Evolutionary conservation across 2,888 invertebrate genomes (phyloP), one percentile per base, ranked within the genome.

Genomic region (Coelopa pilipes): DNA sequence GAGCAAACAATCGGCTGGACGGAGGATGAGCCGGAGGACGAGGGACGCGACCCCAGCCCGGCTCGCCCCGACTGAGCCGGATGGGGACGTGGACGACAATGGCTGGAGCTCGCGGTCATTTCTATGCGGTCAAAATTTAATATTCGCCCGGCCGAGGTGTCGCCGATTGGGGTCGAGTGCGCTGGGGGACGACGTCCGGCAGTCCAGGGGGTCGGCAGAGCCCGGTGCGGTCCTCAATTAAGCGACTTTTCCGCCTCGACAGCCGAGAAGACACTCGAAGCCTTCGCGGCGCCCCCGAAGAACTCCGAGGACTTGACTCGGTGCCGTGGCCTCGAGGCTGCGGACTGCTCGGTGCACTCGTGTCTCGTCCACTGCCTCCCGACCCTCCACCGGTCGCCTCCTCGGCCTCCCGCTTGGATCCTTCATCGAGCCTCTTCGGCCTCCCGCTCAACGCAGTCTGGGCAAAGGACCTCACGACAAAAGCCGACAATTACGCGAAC

Each of bases 121-220:
- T 70, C 60, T 70, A 70, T 59, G 70, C 59, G 70, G 70, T 70
- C 24, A 70, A 70, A 70, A 59, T 60, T 60, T 70, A 60, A 59
- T 70, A 60, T 70, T 47, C 70, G 60, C 47, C 49, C 24, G 66
- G 66, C 17, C 21, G n/a, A n/a, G 12, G 66, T 49, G 66, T 66
- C 21, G n/a, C 49, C 50, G 66, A 19, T 49, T 49, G 66, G 49
- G 17, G n/a, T 49, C 50, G 66, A 12, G 19, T 60, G 60, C 21
- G 47, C 1, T 12, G 15, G 21, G 13, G 24, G 63, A 45, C n/a
- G 62, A 62, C 34, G 24, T 9, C 7, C 10, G 12, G 17, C 10
- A 60, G 7, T 9, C 49, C 49, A 11, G 49, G 9, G 12, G 9
- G 24, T 45, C 15, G 62, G 34, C 34, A 3, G n/a, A 53, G n/a